Base-by-base conservation (phyloP, 2,797 vertebrate species). In the Sphenopsis melanotis region DNA sequence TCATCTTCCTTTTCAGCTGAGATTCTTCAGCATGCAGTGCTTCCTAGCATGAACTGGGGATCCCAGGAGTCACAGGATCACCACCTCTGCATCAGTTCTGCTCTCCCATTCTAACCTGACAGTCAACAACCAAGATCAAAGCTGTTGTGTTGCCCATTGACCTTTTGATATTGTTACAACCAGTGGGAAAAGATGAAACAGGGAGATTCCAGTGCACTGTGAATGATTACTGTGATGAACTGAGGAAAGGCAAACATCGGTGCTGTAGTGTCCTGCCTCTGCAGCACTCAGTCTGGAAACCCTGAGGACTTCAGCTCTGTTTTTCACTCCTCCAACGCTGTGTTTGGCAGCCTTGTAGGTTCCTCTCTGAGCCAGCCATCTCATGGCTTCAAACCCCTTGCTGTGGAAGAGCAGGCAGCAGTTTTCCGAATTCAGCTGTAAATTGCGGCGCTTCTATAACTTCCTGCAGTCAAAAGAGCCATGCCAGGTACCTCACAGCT, bases 291-390 rank as follows among this genome's bases (percentile, higher is more conserved):
- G 5, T 20, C 56, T 77, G 64, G 37, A 89, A 95, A 11, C 29
- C 47, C 34, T n/a, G 57, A 64, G 72, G 55, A 53, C 49, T 81
- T 86, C 41, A 50, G 22, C 30, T 66, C 41, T 83, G 41, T 71
- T 81, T 24, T 61, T 64, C 46, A 37, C 47, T 91, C 32, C 59
- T 84, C 27, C 24, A 71, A 18, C 9, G 6, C 22, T 65, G 7
- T 61, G 20, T 37, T 66, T 91, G 78, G 52, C 37, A 64, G 47
- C 21, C 24, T 39, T 1, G 0, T 36, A 36, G 10, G n/a, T 49
- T 60, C n/a, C 85, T 27, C n/a, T 72, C 63, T 0, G 0, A 74
- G 52, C 52, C 12, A 52, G 55, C 0, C 0, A 29, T 50, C 71
- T 83, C 52, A 47, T 1, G 1, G 15, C 34, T 89, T 60, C 57